Percentiles rank a stretch among this genome's conserved stretches.
Evolutionary conservation across 2,888 invertebrate genomes (phyloP).

Genomic region (Nemurella pictetii): DNA sequence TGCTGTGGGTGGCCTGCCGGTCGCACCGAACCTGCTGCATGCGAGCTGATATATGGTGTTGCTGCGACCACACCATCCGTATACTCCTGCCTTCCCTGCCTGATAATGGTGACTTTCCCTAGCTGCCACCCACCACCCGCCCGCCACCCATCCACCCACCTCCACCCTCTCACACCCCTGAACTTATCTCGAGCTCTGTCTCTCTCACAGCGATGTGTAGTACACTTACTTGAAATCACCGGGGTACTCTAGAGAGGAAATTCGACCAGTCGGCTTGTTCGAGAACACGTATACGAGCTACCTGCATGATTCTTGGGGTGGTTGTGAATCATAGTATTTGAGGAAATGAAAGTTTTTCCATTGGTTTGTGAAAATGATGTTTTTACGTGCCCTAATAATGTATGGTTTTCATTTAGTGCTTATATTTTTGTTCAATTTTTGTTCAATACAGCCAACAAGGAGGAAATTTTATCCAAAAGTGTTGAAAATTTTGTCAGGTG

Average conservation of each 20-base stretch:
- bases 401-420: too few relatives aligned
- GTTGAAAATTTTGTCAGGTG: too few relatives aligned
- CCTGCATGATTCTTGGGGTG: too few relatives aligned
- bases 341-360: too few relatives aligned
- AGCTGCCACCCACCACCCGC: constrained; percentile 13
- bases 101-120: constrained; percentile 32
- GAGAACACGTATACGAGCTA: too few relatives aligned
- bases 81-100: constrained; percentile 8
- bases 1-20: constrained; percentile 1
- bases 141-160: not conserved
- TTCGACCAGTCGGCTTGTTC: not conserved
- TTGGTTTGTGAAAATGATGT: too few relatives aligned
- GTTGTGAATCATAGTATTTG: too few relatives aligned
- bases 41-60: not conserved
- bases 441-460: too few relatives aligned
- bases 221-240: not conserved
- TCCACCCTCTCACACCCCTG: constrained; percentile 1
- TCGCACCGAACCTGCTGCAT: not conserved
- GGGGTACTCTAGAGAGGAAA: not conserved
- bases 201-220: not conserved
- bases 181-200: constrained; percentile 21
- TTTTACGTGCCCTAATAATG: too few relatives aligned
- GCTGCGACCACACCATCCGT: constrained; percentile 24
- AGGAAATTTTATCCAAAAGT: too few relatives aligned
- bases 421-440: too few relatives aligned